Evolutionary conservation across 2,797 vertebrate species (phyloP).

Genomic region (Pteronotus mesoamericanus): DNA sequence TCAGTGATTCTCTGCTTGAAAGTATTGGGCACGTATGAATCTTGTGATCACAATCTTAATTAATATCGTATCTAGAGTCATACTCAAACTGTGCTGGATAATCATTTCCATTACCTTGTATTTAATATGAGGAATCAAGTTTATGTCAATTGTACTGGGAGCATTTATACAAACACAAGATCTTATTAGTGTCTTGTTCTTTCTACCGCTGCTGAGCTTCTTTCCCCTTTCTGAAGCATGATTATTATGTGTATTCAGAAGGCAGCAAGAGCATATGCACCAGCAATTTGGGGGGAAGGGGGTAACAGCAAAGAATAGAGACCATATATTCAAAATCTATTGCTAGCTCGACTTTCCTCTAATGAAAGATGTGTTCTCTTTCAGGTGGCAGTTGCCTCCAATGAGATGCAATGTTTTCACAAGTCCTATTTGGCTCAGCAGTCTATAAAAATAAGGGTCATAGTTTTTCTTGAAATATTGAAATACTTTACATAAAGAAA

Average conservation of each 20-base stretch:
- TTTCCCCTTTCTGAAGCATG: background rate
- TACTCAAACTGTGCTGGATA: constrained; percentile 9
- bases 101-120: constrained; percentile 18
- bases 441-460: constrained; percentile 45
- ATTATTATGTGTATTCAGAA: background rate
- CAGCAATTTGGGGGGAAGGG: background rate
- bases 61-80: constrained; percentile 31
- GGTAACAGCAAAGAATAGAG: background rate
- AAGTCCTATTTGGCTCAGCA: background rate
- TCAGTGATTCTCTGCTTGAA: constrained; percentile 22
- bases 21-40: background rate
- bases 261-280: background rate
- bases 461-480: constrained; percentile 48
- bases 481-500: constrained; percentile 59
- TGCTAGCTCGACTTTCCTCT: background rate
- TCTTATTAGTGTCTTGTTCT: background rate
- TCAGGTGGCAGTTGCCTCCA: background rate
- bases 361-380: background rate
- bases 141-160: background rate
- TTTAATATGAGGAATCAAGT: background rate
- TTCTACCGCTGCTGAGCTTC: background rate
- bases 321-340: background rate
- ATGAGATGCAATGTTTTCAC: constrained; percentile 14
- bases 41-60: constrained; percentile 31
- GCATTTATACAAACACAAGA: background rate